These are phyloP conservation scores for Branchellion lobata DNA, from an alignment of 2,888 invertebrate genomes.

Conservation along the genomic window DNA sequence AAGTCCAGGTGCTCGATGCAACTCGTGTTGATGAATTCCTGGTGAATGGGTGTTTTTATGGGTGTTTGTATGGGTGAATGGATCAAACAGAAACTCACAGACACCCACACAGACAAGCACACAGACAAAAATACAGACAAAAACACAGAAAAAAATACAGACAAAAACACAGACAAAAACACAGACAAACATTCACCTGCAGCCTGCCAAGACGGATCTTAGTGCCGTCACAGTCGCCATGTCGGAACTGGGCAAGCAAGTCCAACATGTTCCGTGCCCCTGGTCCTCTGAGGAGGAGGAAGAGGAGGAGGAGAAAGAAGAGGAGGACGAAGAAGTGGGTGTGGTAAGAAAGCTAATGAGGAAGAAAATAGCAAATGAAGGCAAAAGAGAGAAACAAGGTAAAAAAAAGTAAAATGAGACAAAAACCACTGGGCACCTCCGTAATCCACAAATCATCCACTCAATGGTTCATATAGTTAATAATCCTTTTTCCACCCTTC, in stretches of 20 bases:
- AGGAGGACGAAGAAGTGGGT: too few relatives aligned
- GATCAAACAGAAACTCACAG: not conserved
- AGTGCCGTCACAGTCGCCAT: conserved; percentile 91
- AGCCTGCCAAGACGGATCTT: conserved; percentile 85
- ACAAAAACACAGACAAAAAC: too few relatives aligned
- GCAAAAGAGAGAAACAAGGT: too few relatives aligned
- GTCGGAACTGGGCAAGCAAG: conserved; percentile 91
- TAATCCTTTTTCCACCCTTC: too few relatives aligned
- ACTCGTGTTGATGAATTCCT: conserved; percentile 95
- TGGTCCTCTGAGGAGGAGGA: conserved; percentile 70
- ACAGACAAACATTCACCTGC: conserved; percentile 58
- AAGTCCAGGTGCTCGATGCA: conserved; percentile 99
- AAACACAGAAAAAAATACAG: too few relatives aligned
- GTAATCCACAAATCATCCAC: too few relatives aligned
- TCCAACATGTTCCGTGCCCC: conserved; percentile 78
- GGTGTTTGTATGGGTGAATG: not conserved
- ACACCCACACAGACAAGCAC: too few relatives aligned
- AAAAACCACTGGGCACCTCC: too few relatives aligned
- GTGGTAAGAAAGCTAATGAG: not conserved
- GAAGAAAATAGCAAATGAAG: too few relatives aligned
- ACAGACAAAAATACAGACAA: too few relatives aligned
- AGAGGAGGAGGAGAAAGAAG: not conserved
- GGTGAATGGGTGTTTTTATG: conserved; percentile 60
- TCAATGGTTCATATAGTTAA: too few relatives aligned
- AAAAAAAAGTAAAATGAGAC: too few relatives aligned